Conservation (phyloP, 1,140 invertebrate species). For the Drosophila tani region DNA sequence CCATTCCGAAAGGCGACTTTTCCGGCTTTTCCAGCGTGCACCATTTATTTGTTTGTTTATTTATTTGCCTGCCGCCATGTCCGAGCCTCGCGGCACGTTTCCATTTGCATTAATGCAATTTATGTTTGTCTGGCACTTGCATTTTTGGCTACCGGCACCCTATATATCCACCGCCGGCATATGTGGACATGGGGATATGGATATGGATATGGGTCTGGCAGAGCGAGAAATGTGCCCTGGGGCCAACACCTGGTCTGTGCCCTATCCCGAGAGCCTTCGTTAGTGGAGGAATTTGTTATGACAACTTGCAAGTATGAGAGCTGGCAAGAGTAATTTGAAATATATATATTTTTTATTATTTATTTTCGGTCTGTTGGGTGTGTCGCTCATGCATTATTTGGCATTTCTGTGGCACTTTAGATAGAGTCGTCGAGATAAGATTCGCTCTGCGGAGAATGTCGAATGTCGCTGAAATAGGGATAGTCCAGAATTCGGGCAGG, state of each 20-base stretch:
- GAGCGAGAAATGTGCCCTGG: conserved; percentile 44
- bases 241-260: conserved; percentile 52
- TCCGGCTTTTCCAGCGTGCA: conserved; percentile 30
- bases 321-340: conserved; percentile 10
- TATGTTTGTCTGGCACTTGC: conserved; percentile 67
- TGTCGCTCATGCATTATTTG: conserved; percentile 59
- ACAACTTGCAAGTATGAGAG: conserved; percentile 57
- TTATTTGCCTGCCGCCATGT: conserved; percentile 25
- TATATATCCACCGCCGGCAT: conserved; percentile 2
- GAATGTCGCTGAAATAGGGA: conserved; percentile 42
- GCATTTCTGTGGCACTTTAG: conserved; percentile 70
- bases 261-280: conserved; percentile 58
- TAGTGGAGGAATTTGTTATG: conserved; percentile 71
- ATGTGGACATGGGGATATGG: conserved; percentile 17
- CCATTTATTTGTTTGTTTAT: conserved; percentile 42
- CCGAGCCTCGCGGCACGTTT: conserved; percentile 36
- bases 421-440: conserved; percentile 62
- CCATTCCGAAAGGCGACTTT: conserved; percentile 11
- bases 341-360: conserved; percentile 12
- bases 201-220: conserved; percentile 19
- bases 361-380: conserved; percentile 56
- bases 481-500: conserved; percentile 12
- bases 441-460: conserved; percentile 57
- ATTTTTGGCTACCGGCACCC: conserved; percentile 62
- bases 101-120: conserved; percentile 68